These are phyloP conservation scores for Gambusia yucatana DNA, from an alignment of 2,797 vertebrate species.

Conservation along the genomic window DNA sequence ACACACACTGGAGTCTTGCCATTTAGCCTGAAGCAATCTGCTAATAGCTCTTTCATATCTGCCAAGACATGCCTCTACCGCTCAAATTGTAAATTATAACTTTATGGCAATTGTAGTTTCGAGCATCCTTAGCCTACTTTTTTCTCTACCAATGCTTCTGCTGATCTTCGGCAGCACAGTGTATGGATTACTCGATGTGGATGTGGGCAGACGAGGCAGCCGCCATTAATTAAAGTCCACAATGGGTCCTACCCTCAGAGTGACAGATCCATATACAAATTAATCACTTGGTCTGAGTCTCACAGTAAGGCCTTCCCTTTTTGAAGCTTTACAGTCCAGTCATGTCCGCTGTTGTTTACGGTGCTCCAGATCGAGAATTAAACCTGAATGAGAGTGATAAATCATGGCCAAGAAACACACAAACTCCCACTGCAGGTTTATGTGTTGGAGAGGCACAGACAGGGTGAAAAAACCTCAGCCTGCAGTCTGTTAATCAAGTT, in stretches of 20 bases:
- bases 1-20: conserved; percentile 37
- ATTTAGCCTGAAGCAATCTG: conserved; percentile 48
- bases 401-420: conserved; percentile 78
- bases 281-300: conserved; percentile 76
- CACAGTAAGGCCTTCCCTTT: conserved; percentile 68
- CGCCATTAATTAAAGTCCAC: conserved; percentile 82
- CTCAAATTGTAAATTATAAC: conserved; percentile 76
- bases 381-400: conserved; percentile 85
- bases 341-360: conserved; percentile 83
- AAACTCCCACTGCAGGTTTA: conserved; percentile 74
- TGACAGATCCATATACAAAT: conserved; percentile 82
- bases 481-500: conserved; percentile 77
- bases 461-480: conserved; percentile 45
- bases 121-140: conserved; percentile 30
- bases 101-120: conserved; percentile 61
- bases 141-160: conserved; percentile 31
- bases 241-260: conserved; percentile 72
- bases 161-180: conserved; percentile 44
- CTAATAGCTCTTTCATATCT: conserved; percentile 67
- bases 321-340: conserved; percentile 79
- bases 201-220: conserved; percentile 63
- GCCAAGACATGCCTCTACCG: conserved; percentile 56
- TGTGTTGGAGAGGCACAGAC: conserved; percentile 72
- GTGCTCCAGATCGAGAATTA: conserved; percentile 82
- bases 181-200: conserved; percentile 74